phyloP scores from a whole-genome alignment of 2,797 vertebrate genomes.

The Artibeus jamaicensis region DNA sequence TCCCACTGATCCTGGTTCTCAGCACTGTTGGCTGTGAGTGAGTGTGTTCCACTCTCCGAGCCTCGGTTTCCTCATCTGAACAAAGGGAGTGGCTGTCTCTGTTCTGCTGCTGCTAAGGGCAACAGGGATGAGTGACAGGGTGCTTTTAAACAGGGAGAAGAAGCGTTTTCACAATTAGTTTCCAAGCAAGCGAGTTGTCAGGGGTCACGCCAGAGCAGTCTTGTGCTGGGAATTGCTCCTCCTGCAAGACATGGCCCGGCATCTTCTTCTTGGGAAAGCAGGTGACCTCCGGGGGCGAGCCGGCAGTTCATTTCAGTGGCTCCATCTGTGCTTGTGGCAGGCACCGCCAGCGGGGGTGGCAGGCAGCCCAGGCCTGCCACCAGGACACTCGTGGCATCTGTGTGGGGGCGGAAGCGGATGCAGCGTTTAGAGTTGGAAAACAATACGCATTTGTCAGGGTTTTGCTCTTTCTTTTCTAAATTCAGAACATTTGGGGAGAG shows the following conservation, averaged over 20 bases:
- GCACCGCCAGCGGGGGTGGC: slow-evolving; percentile 30
- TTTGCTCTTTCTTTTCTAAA: slow-evolving; percentile 52
- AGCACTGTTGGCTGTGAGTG: background rate
- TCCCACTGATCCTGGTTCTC: background rate
- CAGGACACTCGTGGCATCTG: background rate
- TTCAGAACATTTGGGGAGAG: slow-evolving; percentile 33
- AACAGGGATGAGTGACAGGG: background rate
- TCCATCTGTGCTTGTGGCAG: background rate
- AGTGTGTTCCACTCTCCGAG: background rate
- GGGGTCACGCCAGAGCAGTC: background rate
- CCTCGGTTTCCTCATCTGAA: background rate
- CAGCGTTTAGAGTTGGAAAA: background rate
- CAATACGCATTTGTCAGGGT: slow-evolving; percentile 43
- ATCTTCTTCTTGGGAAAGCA: slow-evolving; percentile 6
- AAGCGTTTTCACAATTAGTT: background rate
- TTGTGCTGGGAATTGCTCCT: background rate
- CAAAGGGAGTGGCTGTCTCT: background rate
- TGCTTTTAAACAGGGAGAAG: background rate
- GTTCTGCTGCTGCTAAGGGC: background rate
- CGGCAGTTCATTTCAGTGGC: background rate
- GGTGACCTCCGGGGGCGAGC: background rate
- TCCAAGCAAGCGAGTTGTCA: background rate
- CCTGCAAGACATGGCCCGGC: background rate
- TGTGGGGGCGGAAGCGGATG: background rate
- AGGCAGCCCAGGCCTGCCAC: background rate